phyloP scores from a whole-genome alignment of 2,113 vertebrate species.

The Labeo rohita region DNA sequence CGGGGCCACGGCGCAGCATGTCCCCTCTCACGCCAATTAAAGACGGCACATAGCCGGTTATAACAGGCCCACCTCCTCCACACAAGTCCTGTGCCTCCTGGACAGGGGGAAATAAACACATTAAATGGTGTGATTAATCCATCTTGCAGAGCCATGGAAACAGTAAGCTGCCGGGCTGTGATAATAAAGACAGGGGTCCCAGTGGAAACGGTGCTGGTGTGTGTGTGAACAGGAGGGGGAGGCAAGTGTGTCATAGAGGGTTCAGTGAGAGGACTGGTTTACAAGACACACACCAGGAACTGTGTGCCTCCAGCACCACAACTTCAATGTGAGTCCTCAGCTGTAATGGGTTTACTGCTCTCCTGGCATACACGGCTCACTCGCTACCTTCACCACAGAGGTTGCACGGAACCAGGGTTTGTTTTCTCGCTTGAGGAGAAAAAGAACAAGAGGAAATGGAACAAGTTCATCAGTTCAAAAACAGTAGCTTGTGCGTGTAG shows the following conservation, averaged over 20 bases:
- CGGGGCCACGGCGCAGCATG: constrained; percentile 32
- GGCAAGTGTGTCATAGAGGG: constrained; percentile 30
- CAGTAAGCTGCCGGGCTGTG: constrained; percentile 62
- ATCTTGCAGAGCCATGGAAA: constrained; percentile 69
- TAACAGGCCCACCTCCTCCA: constrained; percentile 54
- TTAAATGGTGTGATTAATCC: constrained; percentile 72
- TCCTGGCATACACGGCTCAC: constrained; percentile 1
- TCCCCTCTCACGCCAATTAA: constrained; percentile 59
- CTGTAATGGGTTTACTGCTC: constrained; percentile 31
- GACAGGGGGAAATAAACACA: constrained; percentile 69
- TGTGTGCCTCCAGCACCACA: constrained; percentile 29
- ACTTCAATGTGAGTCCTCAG: constrained; percentile 18
- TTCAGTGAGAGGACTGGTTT: constrained; percentile 42
- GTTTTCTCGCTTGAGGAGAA: constrained; percentile 10
- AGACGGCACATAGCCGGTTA: constrained; percentile 64
- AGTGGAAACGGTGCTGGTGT: constrained; percentile 41
- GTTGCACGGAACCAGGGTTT: neutral
- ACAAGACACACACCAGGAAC: constrained; percentile 43
- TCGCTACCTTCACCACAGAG: neutral
- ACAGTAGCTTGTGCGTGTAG: neutral
- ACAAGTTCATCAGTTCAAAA: constrained; percentile 26
- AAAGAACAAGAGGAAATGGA: neutral
- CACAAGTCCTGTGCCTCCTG: constrained; percentile 60
- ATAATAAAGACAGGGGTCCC: constrained; percentile 58
- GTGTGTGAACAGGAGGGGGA: constrained; percentile 32